phyloP scores from a whole-genome alignment of 2,888 invertebrate genomes.

The Sarcophaga subvicina region DNA sequence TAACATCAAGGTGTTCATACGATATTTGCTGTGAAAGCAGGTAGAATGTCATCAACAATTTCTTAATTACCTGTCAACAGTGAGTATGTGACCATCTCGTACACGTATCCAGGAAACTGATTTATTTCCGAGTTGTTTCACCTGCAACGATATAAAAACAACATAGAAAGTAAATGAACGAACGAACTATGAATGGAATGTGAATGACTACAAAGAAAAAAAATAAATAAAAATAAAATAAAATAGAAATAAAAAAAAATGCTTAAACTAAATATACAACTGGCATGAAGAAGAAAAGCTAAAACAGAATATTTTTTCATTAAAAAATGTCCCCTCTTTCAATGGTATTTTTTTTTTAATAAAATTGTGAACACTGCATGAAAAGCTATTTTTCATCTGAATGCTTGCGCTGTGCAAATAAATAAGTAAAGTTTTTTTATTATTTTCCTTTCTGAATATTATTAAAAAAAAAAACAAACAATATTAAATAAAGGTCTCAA shows the following conservation, averaged over 20 bases:
- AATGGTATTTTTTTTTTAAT: background rate
- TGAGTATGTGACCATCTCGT: slow-evolving; percentile 94
- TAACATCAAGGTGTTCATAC: background rate
- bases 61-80: slow-evolving; percentile 89
- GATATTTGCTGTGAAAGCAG: slow-evolving; percentile 33
- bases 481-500: too few relatives aligned
- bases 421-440: background rate
- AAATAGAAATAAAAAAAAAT: background rate
- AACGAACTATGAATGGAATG: background rate
- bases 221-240: background rate
- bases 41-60: slow-evolving; percentile 63
- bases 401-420: background rate
- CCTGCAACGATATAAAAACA: slow-evolving; percentile 80
- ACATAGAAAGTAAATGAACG: slow-evolving; percentile 28
- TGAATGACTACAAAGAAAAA: background rate
- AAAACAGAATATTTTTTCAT: background rate
- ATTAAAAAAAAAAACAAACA: too few relatives aligned
- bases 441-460: too few relatives aligned
- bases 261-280: background rate
- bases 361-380: background rate
- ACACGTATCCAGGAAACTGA: slow-evolving; percentile 96
- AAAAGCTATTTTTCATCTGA: background rate
- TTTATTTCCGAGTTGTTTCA: slow-evolving; percentile 95
- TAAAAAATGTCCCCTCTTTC: background rate
- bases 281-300: slow-evolving; percentile 1